Evolutionary conservation across 2,113 vertebrate genomes (phyloP).

Genomic region (Isichthys henryi): DNA sequence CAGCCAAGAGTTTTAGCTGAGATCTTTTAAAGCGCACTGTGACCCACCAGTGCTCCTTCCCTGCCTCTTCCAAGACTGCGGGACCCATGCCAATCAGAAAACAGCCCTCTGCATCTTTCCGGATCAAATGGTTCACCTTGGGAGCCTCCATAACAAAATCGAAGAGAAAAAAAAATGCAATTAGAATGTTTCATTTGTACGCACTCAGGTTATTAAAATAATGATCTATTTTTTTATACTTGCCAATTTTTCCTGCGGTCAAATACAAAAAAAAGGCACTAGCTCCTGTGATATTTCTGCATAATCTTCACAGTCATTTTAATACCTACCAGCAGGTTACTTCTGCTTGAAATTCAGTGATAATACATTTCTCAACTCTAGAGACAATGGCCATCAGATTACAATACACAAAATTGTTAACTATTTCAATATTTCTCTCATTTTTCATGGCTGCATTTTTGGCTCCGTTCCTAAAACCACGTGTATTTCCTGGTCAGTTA

Average conservation of each 20-base stretch:
- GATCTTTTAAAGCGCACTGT: not conserved
- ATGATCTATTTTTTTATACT: not conserved
- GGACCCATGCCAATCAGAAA: not conserved
- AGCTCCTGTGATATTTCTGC: not conserved
- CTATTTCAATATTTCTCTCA: not conserved
- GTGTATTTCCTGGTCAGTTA: not conserved
- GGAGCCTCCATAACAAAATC: not conserved
- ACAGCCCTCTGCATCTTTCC: not conserved
- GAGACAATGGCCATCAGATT: not conserved
- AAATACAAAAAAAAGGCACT: not conserved
- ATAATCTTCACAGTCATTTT: not conserved
- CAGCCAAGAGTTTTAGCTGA: not conserved
- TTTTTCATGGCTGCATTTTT: not conserved
- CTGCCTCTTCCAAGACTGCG: not conserved
- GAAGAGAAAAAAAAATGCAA: not conserved
- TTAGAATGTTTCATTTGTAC: not conserved
- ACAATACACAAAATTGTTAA: not conserved
- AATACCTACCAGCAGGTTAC: not conserved
- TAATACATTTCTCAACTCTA: constrained; percentile 4
- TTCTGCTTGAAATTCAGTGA: not conserved
- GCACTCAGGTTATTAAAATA: not conserved
- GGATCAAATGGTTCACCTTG: not conserved
- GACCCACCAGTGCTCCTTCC: not conserved
- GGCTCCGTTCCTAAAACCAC: not conserved
- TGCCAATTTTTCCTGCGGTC: not conserved